phyloP scores from a whole-genome alignment of 1,140 invertebrate species.

The Tetragnatha versicolor region DNA sequence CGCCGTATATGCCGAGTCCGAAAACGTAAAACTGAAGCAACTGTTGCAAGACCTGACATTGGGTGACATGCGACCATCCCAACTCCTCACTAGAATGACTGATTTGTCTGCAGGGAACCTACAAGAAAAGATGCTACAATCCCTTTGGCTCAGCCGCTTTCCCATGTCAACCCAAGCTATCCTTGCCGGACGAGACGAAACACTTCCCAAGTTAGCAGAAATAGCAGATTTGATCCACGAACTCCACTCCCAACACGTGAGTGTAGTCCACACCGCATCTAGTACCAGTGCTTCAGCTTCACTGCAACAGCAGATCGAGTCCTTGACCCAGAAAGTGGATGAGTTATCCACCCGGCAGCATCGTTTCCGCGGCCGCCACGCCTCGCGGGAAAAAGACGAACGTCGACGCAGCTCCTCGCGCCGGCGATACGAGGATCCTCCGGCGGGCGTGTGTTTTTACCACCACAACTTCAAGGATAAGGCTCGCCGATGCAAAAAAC shows the following conservation, averaged over 20 bases:
- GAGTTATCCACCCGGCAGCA: not conserved
- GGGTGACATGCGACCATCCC: not conserved
- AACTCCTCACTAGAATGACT: not conserved
- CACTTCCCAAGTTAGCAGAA: constrained; percentile 8
- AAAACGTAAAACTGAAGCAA: not conserved
- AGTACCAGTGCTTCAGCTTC: not conserved
- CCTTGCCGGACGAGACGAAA: constrained; percentile 21
- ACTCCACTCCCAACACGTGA: not conserved
- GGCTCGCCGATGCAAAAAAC: constrained; percentile 30
- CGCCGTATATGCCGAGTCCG: not conserved
- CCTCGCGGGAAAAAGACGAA: not conserved
- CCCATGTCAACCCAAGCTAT: constrained; percentile 16
- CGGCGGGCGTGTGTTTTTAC: constrained; percentile 37
- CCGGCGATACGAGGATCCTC: constrained; percentile 59
- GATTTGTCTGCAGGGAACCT: not conserved
- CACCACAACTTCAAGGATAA: constrained; percentile 41
- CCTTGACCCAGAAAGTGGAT: not conserved
- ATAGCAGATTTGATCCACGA: constrained; percentile 23
- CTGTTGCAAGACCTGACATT: not conserved
- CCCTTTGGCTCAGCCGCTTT: constrained; percentile 1
- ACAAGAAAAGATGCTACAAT: constrained; percentile 15
- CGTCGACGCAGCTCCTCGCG: not conserved
- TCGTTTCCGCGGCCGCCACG: not conserved
- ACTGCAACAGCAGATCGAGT: not conserved
- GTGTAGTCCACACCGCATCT: not conserved